Conservation (phyloP, 2,888 invertebrate genomes). For the Desoria tigrina region DNA sequence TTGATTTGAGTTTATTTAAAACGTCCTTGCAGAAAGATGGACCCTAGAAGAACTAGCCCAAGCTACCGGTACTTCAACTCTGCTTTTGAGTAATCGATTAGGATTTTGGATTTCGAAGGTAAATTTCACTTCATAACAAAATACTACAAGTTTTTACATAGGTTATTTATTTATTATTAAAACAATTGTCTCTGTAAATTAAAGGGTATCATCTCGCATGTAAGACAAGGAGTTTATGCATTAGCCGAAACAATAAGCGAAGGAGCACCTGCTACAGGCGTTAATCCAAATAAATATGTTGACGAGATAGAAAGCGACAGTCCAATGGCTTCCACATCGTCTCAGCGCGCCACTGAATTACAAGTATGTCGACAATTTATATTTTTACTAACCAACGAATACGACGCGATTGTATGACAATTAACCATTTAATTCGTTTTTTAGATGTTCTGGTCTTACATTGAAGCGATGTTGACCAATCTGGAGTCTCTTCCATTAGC, state of each 20-base stretch:
- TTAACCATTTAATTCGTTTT: neutral
- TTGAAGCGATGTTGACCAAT: constrained; percentile 95
- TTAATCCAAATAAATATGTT: constrained; percentile 34
- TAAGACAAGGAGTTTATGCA: constrained; percentile 37
- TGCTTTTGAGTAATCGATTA: constrained; percentile 80
- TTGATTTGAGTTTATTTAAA: neutral
- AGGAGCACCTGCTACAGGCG: constrained; percentile 29
- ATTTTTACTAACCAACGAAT: neutral
- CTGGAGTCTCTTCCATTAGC: constrained; percentile 87
- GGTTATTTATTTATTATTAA: too few relatives aligned
- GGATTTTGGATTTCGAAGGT: constrained; percentile 90
- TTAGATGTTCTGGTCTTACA: constrained; percentile 90
- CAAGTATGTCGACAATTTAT: constrained; percentile 61
- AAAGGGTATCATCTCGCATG: constrained; percentile 41
- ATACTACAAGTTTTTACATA: too few relatives aligned
- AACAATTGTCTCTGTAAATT: neutral
- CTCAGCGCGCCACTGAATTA: constrained; percentile 89
- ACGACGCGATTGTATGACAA: constrained; percentile 2
- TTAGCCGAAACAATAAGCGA: constrained; percentile 43
- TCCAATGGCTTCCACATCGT: constrained; percentile 91
- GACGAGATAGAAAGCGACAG: constrained; percentile 91
- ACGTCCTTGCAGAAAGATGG: constrained; percentile 69
- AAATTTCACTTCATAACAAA: constrained; percentile 14
- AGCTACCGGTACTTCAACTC: constrained; percentile 82
- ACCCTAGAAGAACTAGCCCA: constrained; percentile 80